These are phyloP conservation scores for Eupithecia inturbata DNA, from an alignment of 2,888 invertebrate genomes.

Conservation along the genomic window DNA sequence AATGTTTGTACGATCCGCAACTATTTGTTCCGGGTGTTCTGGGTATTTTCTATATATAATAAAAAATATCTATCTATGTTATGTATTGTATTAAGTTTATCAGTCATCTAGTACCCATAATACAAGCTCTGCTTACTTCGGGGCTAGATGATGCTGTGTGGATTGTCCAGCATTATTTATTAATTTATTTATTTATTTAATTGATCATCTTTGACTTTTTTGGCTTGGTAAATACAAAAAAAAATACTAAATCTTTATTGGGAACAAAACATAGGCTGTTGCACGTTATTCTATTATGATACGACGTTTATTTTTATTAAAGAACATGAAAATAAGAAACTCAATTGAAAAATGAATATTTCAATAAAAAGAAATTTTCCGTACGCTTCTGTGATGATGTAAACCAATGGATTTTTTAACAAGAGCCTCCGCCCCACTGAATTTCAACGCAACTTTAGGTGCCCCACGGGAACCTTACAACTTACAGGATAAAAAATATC, in stretches of 20 bases:
- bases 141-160: no score
- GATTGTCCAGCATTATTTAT: no score
- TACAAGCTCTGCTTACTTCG: no score
- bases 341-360: slow-evolving; percentile 23
- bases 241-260: neutral
- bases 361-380: slow-evolving; percentile 25
- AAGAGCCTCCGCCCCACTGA: slow-evolving; percentile 51
- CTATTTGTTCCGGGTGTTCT: no score
- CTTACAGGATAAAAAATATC: slow-evolving; percentile 64
- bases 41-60: no score
- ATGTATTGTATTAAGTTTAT: no score
- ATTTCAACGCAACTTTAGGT: slow-evolving; percentile 58
- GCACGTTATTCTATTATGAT: neutral
- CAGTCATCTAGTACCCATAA: no score
- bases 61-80: no score
- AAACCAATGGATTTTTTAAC: slow-evolving; percentile 55
- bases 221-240: neutral
- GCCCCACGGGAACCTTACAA: slow-evolving; percentile 61
- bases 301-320: slow-evolving; percentile 1
- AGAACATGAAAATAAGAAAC: neutral
- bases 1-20: no score
- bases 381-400: slow-evolving; percentile 47
- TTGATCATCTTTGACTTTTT: neutral
- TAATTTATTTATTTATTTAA: no score
- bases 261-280: neutral